Conservation (phyloP, 2,888 invertebrate genomes). For the Abrostola triplasia region DNA sequence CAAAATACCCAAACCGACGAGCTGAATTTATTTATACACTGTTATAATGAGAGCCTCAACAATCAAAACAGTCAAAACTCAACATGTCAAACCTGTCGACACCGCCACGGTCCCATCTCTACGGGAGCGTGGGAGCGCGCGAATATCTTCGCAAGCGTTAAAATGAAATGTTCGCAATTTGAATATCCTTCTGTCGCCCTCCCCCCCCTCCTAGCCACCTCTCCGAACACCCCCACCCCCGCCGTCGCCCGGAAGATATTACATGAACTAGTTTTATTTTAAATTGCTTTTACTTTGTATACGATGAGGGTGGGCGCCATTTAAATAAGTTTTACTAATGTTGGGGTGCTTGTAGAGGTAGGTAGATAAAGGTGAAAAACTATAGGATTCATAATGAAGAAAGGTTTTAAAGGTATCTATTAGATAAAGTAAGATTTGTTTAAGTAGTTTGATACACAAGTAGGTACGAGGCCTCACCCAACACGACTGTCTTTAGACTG, state of each 20-base stretch:
- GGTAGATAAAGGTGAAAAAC: background rate
- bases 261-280: constrained; percentile 45
- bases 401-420: no score
- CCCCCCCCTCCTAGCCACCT: constrained; percentile 34
- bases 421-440: no score
- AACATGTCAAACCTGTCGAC: constrained; percentile 12
- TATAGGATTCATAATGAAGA: no score
- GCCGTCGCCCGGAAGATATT: constrained; percentile 26
- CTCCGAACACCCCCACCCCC: constrained; percentile 28
- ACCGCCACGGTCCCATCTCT: constrained; percentile 54
- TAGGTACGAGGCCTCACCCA: no score
- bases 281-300: constrained; percentile 40
- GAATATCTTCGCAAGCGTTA: constrained; percentile 88
- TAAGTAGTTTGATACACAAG: no score
- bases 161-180: constrained; percentile 89
- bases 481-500: no score
- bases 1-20: no score
- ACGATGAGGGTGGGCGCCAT: constrained; percentile 16
- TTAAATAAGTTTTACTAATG: background rate
- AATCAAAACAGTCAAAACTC: background rate
- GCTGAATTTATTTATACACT: no score
- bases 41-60: no score
- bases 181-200: constrained; percentile 78
- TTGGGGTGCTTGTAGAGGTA: background rate
- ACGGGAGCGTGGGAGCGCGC: constrained; percentile 82